These are phyloP conservation scores for Dryas iulia DNA, from an alignment of 1,140 invertebrate species.

Conservation along the genomic window DNA sequence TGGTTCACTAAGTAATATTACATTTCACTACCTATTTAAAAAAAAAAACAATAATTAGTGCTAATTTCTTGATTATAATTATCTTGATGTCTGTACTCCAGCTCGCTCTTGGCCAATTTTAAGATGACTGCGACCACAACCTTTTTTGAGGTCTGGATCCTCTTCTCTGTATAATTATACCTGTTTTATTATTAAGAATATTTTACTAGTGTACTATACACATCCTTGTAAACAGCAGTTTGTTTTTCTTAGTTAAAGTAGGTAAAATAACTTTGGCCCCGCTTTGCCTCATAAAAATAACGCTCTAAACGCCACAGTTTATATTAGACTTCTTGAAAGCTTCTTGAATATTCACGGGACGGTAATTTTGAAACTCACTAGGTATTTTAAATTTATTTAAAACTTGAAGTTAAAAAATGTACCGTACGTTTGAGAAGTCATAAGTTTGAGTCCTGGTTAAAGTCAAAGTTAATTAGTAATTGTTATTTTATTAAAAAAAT, in stretches of 20 bases:
- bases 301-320: background rate
- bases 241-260: constrained; percentile 1
- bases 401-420: background rate
- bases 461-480: too few species aligned
- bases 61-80: too few species aligned
- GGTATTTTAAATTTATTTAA: background rate
- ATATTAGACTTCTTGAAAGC: constrained; percentile 11
- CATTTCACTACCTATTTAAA: too few species aligned
- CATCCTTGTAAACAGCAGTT: background rate
- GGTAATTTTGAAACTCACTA: background rate
- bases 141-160: background rate
- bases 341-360: constrained; percentile 2
- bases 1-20: too few species aligned
- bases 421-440: too few species aligned
- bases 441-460: too few species aligned
- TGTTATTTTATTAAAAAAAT: too few species aligned
- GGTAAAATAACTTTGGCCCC: background rate
- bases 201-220: background rate
- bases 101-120: too few species aligned
- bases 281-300: constrained; percentile 10
- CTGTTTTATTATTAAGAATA: background rate
- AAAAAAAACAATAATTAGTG: too few species aligned
- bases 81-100: too few species aligned
- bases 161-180: too few species aligned
- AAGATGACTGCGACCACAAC: too few species aligned